Evolutionary conservation across 2,113 vertebrate genomes (phyloP).

Genomic region (Onychorhynchus coronatus): DNA sequence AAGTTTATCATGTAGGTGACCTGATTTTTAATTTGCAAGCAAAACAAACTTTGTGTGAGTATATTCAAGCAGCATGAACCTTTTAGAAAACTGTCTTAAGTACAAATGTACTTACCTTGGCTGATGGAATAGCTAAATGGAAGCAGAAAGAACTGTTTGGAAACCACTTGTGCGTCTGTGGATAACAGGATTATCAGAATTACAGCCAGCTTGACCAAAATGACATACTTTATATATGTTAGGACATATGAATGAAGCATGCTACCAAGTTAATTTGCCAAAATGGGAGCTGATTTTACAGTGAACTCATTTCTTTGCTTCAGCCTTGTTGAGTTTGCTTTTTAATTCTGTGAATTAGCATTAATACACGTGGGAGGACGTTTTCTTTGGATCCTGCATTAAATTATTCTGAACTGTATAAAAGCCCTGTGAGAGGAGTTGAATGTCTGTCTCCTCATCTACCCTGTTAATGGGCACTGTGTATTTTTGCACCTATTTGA

Average conservation of each 20-base stretch:
- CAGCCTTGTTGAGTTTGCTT: background rate
- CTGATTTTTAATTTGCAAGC: background rate
- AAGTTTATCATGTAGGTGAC: background rate
- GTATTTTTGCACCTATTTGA: conserved; percentile 27
- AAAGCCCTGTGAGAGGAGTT: conserved; percentile 5
- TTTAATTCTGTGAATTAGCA: conserved; percentile 36
- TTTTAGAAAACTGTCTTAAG: background rate
- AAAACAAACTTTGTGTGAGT: background rate
- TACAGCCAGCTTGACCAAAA: background rate
- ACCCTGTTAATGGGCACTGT: background rate
- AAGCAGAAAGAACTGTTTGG: background rate
- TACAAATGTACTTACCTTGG: background rate
- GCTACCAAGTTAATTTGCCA: background rate
- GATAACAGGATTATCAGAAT: background rate
- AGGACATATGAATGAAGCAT: background rate
- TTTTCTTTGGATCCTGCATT: background rate
- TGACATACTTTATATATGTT: background rate
- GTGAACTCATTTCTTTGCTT: background rate
- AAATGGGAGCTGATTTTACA: background rate
- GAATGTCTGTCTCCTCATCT: conserved; percentile 7
- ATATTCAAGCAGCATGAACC: background rate
- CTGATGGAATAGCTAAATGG: background rate
- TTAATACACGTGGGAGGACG: background rate
- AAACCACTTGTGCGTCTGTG: background rate
- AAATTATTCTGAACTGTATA: background rate